These are phyloP conservation scores for Tetramorium parvispinum DNA, from an alignment of 1,140 invertebrate species.

Conservation along the genomic window DNA sequence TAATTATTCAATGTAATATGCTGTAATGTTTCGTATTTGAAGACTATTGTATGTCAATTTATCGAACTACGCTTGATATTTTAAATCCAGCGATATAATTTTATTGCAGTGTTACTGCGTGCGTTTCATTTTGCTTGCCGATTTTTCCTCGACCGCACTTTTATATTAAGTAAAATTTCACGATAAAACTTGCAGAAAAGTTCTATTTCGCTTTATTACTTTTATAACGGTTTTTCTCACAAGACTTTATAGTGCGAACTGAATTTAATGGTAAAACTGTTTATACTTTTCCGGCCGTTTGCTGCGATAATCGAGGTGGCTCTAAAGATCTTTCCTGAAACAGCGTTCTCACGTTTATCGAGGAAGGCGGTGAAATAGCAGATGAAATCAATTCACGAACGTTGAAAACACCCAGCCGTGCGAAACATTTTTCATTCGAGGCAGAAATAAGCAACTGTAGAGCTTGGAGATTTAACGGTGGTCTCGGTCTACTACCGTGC, in stretches of 20 bases:
- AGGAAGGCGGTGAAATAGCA: not conserved
- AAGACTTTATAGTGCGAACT: not conserved
- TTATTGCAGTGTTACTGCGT: not conserved
- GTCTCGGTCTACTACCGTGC: conserved; percentile 53
- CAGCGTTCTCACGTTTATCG: not conserved
- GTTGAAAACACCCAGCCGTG: conserved; percentile 8
- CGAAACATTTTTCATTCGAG: conserved; percentile 23
- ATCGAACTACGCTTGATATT: not conserved
- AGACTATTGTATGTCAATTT: not conserved
- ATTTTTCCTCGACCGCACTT: not conserved
- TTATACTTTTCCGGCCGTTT: not conserved
- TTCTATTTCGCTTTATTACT: not conserved
- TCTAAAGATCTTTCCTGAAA: not conserved
- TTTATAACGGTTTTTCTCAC: not conserved
- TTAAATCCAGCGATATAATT: not conserved
- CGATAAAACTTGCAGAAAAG: not conserved
- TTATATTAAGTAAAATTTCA: not conserved
- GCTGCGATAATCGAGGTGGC: not conserved
- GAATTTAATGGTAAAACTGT: not conserved
- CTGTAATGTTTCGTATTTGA: not conserved
- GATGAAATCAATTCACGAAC: conserved; percentile 24
- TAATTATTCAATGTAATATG: not conserved
- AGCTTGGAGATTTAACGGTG: conserved; percentile 53
- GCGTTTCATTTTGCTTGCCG: not conserved
- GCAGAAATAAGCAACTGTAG: not conserved